Evolutionary conservation across 2,113 vertebrate species (phyloP).

Genomic region (Lepus timidus): DNA sequence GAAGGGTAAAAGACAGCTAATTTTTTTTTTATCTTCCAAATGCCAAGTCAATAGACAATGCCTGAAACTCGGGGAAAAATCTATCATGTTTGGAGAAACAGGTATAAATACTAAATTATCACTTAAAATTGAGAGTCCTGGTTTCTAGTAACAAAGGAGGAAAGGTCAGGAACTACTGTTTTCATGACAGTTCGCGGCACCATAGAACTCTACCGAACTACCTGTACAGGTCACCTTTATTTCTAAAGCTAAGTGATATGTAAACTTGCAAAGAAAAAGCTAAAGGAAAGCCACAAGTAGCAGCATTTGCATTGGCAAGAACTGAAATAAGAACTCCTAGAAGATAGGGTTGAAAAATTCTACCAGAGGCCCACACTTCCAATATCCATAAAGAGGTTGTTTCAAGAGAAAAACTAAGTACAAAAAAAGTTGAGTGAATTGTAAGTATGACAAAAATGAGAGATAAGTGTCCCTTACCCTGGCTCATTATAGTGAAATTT

Average conservation of each 20-base stretch:
- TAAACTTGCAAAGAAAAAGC: neutral
- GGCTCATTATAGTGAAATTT: conserved; percentile 5
- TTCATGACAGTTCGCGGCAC: neutral
- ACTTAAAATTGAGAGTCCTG: neutral
- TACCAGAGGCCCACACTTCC: neutral
- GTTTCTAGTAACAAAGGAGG: neutral
- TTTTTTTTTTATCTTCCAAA: neutral
- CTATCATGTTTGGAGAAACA: neutral
- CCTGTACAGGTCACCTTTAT: neutral
- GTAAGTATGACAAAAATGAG: neutral
- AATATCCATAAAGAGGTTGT: neutral
- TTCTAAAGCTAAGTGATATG: neutral
- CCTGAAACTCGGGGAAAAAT: neutral
- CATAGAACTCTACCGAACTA: neutral
- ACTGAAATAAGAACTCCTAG: neutral
- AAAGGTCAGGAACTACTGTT: neutral
- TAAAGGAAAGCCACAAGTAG: neutral
- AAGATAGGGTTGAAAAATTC: neutral
- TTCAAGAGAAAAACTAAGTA: neutral
- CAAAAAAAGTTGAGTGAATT: neutral
- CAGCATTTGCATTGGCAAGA: neutral
- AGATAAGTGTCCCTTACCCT: neutral
- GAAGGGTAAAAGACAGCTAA: neutral
- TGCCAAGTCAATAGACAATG: neutral
- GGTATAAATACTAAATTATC: neutral